Percentiles rank a stretch among this genome's conserved stretches.
These are phyloP conservation scores for Drosophila rellima DNA, from an alignment of 2,888 invertebrate species.

Conservation along the genomic window DNA sequence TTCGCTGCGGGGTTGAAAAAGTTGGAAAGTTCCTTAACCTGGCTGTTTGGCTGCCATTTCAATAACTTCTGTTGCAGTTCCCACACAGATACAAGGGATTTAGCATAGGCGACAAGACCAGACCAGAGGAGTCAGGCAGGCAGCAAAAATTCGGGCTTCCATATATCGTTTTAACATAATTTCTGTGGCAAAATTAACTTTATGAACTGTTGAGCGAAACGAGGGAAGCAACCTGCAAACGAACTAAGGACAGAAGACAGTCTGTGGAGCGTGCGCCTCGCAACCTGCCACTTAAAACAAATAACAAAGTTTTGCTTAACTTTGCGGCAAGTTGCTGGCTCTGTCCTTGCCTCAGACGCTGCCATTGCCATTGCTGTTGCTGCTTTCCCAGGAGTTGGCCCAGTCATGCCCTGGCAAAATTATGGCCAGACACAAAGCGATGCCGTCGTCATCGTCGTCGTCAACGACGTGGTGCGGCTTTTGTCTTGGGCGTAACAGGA, in stretches of 20 bases:
- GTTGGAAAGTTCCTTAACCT: conserved; percentile 77
- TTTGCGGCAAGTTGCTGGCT: conserved; percentile 69
- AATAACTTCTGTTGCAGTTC: conserved; percentile 79
- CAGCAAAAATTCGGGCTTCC: conserved; percentile 59
- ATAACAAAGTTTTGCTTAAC: conserved; percentile 83
- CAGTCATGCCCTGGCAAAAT: conserved; percentile 65
- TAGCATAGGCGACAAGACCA: conserved; percentile 24
- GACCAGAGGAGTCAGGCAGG: neutral
- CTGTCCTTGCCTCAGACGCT: conserved; percentile 20
- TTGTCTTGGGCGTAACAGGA: conserved; percentile 75
- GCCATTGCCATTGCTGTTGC: neutral
- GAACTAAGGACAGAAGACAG: conserved; percentile 43
- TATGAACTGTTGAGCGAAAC: conserved; percentile 82
- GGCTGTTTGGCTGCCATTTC: conserved; percentile 54
- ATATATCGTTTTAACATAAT: conserved; percentile 84
- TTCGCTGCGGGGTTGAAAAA: conserved; percentile 49
- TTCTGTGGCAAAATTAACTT: conserved; percentile 83
- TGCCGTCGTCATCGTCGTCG: conserved; percentile 52
- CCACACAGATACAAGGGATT: conserved; percentile 53
- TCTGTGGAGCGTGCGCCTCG: conserved; percentile 60
- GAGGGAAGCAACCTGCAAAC: conserved; percentile 30
- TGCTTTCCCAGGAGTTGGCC: conserved; percentile 46
- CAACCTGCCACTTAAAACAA: conserved; percentile 83
- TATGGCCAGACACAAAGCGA: conserved; percentile 81
- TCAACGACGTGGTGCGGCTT: conserved; percentile 67